These are phyloP conservation scores for Metridium senile DNA, from an alignment of 92 coral and sea anemone genomes.

Conservation along the genomic window DNA sequence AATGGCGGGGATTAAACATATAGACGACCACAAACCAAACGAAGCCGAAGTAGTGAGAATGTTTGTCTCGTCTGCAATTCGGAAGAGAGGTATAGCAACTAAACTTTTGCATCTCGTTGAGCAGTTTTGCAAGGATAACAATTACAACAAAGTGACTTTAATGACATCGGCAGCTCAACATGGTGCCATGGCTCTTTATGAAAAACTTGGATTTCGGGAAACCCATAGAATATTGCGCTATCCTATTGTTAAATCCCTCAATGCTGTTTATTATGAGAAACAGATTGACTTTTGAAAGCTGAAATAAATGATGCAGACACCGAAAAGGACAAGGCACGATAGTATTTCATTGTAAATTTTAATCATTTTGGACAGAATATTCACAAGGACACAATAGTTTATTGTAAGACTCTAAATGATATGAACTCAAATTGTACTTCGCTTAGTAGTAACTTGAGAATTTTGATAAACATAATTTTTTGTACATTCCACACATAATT, in stretches of 20 bases:
- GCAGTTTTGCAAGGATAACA: constrained; percentile 51
- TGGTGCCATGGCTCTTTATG: constrained; percentile 65
- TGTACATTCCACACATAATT: too few species aligned
- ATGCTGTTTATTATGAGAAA: neutral
- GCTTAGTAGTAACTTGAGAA: too few species aligned
- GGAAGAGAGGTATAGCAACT: constrained; percentile 67
- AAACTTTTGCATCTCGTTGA: constrained; percentile 39
- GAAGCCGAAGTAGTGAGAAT: constrained; percentile 72
- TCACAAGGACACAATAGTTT: too few species aligned
- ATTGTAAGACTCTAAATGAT: too few species aligned
- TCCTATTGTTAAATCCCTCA: neutral
- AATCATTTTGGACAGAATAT: too few species aligned
- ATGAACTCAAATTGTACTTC: too few species aligned
- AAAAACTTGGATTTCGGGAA: constrained; percentile 47
- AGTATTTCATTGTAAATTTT: too few species aligned
- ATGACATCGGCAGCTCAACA: constrained; percentile 55
- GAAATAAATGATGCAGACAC: too few species aligned
- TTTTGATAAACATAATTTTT: too few species aligned
- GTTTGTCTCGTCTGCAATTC: constrained; percentile 58
- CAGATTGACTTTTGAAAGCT: neutral
- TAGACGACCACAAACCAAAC: constrained; percentile 64
- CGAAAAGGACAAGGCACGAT: too few species aligned
- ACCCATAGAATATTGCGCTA: neutral
- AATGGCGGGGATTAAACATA: constrained; percentile 63
- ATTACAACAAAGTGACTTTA: constrained; percentile 39